These are phyloP conservation scores for Speoplatyrhinus poulsoni DNA, from an alignment of 2,113 vertebrate species.

Conservation along the genomic window DNA sequence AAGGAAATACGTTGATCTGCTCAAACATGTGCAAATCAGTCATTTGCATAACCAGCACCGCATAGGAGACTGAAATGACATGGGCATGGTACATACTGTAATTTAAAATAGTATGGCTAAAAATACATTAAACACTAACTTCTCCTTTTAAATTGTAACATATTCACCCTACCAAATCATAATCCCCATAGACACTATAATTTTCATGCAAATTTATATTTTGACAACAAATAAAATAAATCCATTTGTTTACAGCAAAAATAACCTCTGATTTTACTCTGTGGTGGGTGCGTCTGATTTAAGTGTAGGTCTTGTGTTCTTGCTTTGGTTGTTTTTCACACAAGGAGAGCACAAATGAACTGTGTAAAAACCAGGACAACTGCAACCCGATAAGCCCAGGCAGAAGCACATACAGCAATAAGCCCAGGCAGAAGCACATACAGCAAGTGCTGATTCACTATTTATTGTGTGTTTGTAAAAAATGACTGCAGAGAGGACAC, in stretches of 20 bases:
- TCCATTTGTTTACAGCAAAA: too few species aligned
- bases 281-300: not conserved
- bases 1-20: not conserved
- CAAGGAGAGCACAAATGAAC: not conserved
- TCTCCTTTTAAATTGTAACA: not conserved
- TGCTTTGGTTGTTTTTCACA: conserved; percentile 11
- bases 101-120: too few species aligned
- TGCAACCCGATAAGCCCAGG: not conserved
- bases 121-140: not conserved
- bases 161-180: not conserved
- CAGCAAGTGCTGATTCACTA: not conserved
- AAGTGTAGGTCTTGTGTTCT: not conserved
- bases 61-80: too few species aligned
- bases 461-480: not conserved
- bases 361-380: conserved; percentile 15
- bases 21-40: not conserved
- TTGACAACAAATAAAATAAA: not conserved
- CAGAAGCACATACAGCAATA: not conserved
- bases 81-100: too few species aligned
- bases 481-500: not conserved
- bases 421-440: not conserved
- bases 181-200: not conserved
- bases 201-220: not conserved
- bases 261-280: not conserved
- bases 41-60: not conserved